Conservation (phyloP, 2,888 invertebrate species). For the Xanthia icteritia region DNA sequence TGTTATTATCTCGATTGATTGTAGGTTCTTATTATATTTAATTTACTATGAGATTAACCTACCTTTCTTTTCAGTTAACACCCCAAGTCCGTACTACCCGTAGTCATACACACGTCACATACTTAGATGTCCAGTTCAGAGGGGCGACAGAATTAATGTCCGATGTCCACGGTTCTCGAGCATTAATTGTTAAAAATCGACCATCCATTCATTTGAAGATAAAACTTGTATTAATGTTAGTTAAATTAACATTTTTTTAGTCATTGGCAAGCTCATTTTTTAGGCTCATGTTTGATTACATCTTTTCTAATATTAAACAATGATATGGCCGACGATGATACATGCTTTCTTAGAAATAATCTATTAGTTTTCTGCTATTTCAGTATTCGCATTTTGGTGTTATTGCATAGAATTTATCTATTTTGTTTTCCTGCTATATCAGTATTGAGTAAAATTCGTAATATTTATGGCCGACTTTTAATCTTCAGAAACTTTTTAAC, state of each 20-base stretch:
- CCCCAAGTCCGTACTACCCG: slow-evolving; percentile 18
- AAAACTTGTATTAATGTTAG: slow-evolving; percentile 27
- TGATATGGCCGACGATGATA: neutral
- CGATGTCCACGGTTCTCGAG: slow-evolving; percentile 41
- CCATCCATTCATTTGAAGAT: slow-evolving; percentile 62
- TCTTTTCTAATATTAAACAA: neutral
- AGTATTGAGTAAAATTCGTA: no score
- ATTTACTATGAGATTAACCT: no score
- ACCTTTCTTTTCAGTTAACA: neutral
- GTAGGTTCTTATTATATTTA: no score
- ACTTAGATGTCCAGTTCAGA: slow-evolving; percentile 19
- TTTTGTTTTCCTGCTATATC: no score
- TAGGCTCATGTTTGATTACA: neutral
- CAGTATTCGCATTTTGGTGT: no score
- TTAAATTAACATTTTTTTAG: slow-evolving; percentile 14
- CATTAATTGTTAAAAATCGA: slow-evolving; percentile 69
- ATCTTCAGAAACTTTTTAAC: no score
- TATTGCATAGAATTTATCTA: no score
- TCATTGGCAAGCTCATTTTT: neutral
- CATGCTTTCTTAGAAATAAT: no score
- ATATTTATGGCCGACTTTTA: no score
- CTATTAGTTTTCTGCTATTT: no score
- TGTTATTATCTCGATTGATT: no score
- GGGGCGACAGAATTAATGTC: slow-evolving; percentile 63
- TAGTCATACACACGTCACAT: slow-evolving; percentile 6